Percentiles rank a stretch among this genome's conserved stretches.
phyloP scores from a whole-genome alignment of 92 coral and sea anemone genomes.

The Porites divaricata region DNA sequence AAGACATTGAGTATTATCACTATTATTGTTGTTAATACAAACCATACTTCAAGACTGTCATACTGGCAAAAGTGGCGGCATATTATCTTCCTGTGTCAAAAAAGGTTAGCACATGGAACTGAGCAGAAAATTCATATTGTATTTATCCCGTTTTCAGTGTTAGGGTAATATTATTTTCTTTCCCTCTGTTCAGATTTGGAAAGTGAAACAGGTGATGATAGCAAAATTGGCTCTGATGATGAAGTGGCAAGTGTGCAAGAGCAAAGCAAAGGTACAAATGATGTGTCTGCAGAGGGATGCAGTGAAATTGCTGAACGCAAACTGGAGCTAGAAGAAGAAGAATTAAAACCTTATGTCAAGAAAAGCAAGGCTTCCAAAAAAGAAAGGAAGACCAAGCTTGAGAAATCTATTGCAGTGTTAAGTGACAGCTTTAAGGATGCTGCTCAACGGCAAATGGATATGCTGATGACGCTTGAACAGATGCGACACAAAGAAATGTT shows the following conservation, averaged over 20 bases:
- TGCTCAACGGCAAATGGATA: no score
- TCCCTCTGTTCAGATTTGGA: slow-evolving; percentile 21
- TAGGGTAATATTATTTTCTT: slow-evolving; percentile 8
- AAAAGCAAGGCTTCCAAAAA: neutral
- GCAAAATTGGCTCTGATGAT: no score
- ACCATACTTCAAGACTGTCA: neutral
- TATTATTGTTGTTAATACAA: neutral
- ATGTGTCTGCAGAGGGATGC: no score
- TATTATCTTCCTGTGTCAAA: slow-evolving; percentile 16
- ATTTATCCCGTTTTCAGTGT: slow-evolving; percentile 13
- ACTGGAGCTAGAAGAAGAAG: neutral
- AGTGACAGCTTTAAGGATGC: neutral
- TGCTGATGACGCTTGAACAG: no score
- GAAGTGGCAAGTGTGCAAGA: no score
- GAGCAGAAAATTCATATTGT: slow-evolving; percentile 14
- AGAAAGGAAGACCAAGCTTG: neutral
- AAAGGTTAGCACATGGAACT: slow-evolving; percentile 13
- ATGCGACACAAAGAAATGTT: no score
- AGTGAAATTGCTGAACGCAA: neutral
- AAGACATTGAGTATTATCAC: no score
- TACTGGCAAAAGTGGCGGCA: slow-evolving; percentile 19
- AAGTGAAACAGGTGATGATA: slow-evolving; percentile 14
- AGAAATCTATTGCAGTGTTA: neutral
- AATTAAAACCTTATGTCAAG: neutral
- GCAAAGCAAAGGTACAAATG: no score